Conservation (phyloP, 2,888 invertebrate species). For the Bombylius discolor region DNA sequence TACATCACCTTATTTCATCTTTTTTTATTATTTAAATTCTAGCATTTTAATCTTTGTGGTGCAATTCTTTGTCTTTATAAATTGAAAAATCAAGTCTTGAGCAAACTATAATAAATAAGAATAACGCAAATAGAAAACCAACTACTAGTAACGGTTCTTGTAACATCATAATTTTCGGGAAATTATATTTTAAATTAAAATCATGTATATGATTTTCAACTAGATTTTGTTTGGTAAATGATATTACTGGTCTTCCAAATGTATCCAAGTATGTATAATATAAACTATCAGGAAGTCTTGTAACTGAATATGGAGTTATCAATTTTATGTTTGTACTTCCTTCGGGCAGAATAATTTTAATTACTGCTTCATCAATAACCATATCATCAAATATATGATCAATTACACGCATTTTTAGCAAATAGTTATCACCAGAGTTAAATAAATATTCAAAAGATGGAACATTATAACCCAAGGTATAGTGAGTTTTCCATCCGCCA, state of each 20-base stretch:
- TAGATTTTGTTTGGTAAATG: constrained; percentile 68
- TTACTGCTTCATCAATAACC: constrained; percentile 76
- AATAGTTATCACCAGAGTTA: constrained; percentile 62
- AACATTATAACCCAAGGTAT: constrained; percentile 91
- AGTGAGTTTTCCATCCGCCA: constrained; percentile 98
- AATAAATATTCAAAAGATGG: constrained; percentile 94
- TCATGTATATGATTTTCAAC: constrained; percentile 95
- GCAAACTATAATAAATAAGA: constrained; percentile 83
- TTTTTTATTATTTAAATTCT: no score
- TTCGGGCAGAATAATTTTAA: constrained; percentile 89
- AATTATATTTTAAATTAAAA: constrained; percentile 79
- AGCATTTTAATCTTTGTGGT: constrained; percentile 22
- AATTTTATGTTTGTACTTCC: constrained; percentile 73
- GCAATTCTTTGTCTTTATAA: constrained; percentile 49
- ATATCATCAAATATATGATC: constrained; percentile 97
- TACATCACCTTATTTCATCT: no score
- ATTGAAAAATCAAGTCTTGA: constrained; percentile 95
- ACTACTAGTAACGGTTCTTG: constrained; percentile 89
- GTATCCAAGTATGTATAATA: constrained; percentile 93
- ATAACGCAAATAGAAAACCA: constrained; percentile 76
- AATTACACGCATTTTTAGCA: constrained; percentile 83
- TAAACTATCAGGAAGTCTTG: constrained; percentile 56
- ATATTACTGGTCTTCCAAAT: constrained; percentile 79
- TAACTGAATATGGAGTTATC: constrained; percentile 67
- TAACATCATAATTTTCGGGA: constrained; percentile 71